Evolutionary conservation across 2,113 vertebrate genomes (phyloP).

Genomic region (Equus quagga): DNA sequence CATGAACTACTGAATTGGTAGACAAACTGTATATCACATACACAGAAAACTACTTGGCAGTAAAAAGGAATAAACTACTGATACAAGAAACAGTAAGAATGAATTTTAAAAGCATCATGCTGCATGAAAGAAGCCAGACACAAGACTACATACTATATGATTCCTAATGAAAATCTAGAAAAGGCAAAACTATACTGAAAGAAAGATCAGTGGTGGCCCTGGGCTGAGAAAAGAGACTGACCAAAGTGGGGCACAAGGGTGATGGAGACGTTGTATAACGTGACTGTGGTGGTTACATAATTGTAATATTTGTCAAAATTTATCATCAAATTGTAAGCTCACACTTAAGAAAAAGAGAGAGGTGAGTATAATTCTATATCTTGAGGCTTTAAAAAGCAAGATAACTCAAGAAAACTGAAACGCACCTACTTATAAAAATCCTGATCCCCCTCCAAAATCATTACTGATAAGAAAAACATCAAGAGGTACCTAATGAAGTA

Average conservation of each 20-base stretch:
- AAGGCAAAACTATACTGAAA: background rate
- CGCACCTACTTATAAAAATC: background rate
- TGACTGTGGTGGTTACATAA: background rate
- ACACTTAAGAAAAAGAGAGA: background rate
- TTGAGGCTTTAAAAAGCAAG: background rate
- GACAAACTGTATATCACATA: background rate
- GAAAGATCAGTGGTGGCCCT: background rate
- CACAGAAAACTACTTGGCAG: background rate
- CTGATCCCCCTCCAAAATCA: conserved; percentile 15
- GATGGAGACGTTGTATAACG: background rate
- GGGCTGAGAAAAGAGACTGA: background rate
- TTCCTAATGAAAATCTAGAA: background rate
- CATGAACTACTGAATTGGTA: background rate
- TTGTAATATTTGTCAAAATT: background rate
- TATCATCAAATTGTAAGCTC: conserved; percentile 40
- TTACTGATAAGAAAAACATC: background rate
- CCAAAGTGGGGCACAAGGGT: background rate
- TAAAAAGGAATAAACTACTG: conserved; percentile 13
- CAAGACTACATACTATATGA: background rate
- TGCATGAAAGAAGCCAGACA: background rate
- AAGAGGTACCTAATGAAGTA: background rate
- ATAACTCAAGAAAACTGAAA: conserved; percentile 38
- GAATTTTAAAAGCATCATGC: conserved; percentile 29
- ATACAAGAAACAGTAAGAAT: background rate
- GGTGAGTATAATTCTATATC: background rate